phyloP scores from a whole-genome alignment of 2,888 invertebrate species.

The Aricia artaxerxes region DNA sequence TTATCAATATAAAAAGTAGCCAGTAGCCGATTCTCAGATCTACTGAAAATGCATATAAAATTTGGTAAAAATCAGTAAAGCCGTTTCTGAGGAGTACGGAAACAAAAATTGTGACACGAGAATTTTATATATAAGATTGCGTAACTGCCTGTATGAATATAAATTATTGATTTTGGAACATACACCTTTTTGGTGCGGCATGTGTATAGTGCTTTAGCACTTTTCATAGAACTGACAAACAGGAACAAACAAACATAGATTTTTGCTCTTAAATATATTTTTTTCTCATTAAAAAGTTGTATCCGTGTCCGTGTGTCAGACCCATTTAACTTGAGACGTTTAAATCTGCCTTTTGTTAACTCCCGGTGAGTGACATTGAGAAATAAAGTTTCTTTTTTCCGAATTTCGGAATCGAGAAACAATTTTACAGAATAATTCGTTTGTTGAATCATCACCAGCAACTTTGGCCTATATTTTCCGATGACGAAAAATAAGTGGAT shows the following conservation, averaged over 20 bases:
- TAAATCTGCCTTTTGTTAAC: conserved; percentile 21
- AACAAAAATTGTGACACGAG: no score
- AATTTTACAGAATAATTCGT: conserved; percentile 16
- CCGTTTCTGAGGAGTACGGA: no score
- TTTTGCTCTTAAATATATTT: background rate
- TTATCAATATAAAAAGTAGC: no score
- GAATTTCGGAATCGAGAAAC: conserved; percentile 1
- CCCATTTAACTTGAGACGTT: conserved; percentile 15
- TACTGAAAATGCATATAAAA: no score
- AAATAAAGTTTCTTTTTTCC: conserved; percentile 20
- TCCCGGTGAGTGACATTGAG: conserved; percentile 21
- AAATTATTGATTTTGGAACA: no score
- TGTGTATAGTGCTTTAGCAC: background rate
- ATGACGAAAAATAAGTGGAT: background rate
- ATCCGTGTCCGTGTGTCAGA: conserved; percentile 14
- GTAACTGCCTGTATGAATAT: no score
- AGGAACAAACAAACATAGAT: background rate
- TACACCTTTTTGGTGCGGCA: no score
- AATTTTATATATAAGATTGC: no score
- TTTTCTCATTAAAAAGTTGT: conserved; percentile 22
- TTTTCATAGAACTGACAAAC: background rate
- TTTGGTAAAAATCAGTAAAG: no score
- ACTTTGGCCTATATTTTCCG: background rate
- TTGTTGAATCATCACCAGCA: background rate
- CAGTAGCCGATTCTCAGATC: no score